Evolutionary conservation across 2,888 invertebrate genomes (phyloP).

Genomic region (Catocala nupta): DNA sequence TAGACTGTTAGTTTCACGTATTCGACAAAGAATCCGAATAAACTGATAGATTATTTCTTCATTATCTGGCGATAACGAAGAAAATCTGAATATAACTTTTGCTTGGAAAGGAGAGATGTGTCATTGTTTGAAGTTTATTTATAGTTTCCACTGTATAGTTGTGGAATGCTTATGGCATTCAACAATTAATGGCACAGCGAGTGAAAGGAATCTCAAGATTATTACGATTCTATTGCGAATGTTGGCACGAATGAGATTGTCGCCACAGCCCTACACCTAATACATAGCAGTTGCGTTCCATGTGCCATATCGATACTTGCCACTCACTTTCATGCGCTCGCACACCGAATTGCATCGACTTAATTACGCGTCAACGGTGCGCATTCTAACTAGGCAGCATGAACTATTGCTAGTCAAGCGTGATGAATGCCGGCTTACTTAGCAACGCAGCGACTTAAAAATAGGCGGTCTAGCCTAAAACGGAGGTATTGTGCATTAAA

Average conservation of each 20-base stretch:
- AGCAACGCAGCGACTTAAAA: slow-evolving; percentile 3
- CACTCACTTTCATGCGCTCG: slow-evolving; percentile 79
- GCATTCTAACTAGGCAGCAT: slow-evolving; percentile 44
- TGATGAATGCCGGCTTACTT: slow-evolving; percentile 18
- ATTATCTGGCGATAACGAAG: no score
- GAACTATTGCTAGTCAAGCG: slow-evolving; percentile 40
- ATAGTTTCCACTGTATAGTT: no score
- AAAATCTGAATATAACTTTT: background rate
- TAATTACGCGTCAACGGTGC: slow-evolving; percentile 62
- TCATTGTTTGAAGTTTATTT: no score
- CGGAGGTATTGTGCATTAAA: background rate
- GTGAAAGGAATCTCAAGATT: slow-evolving; percentile 5
- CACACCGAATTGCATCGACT: slow-evolving; percentile 72
- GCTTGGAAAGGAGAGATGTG: background rate
- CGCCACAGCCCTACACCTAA: slow-evolving; percentile 50
- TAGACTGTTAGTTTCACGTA: no score
- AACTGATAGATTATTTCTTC: no score
- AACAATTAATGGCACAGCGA: background rate
- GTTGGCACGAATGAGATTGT: background rate
- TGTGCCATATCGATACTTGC: slow-evolving; percentile 75
- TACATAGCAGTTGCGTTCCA: slow-evolving; percentile 62
- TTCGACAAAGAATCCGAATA: no score
- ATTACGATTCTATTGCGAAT: background rate
- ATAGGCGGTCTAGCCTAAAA: no score
- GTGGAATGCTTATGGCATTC: no score